phyloP scores from a whole-genome alignment of 1,140 invertebrate genomes.

The Glossosoma conforme region DNA sequence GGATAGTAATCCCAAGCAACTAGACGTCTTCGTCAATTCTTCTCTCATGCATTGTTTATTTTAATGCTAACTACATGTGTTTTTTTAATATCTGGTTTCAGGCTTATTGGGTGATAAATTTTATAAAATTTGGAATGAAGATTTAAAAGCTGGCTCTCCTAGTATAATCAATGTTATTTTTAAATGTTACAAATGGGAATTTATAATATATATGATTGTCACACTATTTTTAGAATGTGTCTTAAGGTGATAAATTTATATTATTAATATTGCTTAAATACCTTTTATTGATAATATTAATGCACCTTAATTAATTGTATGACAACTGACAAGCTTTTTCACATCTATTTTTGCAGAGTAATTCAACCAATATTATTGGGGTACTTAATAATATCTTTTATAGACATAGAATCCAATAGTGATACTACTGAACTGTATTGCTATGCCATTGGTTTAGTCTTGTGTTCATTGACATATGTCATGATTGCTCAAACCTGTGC shows the following conservation, averaged over 20 bases:
- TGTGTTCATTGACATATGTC: constrained; percentile 40
- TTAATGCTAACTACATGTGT: too few relatives aligned
- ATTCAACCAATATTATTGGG: constrained; percentile 24
- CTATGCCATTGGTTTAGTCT: constrained; percentile 15
- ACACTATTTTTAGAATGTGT: constrained; percentile 18
- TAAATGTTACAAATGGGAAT: constrained; percentile 15
- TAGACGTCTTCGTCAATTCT: too few relatives aligned
- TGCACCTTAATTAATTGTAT: too few relatives aligned
- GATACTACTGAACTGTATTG: constrained; percentile 10
- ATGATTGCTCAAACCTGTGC: constrained; percentile 56
- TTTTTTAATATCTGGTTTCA: too few relatives aligned
- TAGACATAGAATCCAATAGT: not conserved
- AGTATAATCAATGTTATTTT: constrained; percentile 17
- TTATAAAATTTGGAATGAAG: constrained; percentile 15
- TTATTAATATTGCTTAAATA: constrained; percentile 6
- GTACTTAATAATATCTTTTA: constrained; percentile 19
- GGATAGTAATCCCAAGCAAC: too few relatives aligned
- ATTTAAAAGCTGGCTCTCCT: constrained; percentile 11
- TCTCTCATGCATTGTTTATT: too few relatives aligned
- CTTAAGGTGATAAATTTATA: constrained; percentile 8
- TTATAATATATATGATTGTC: constrained; percentile 2
- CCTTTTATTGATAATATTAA: too few relatives aligned
- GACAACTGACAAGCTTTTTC: too few relatives aligned
- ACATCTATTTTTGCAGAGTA: constrained; percentile 17
- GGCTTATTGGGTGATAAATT: constrained; percentile 18